Evolutionary conservation across 2,797 vertebrate species (phyloP), one percentile per base, ranked within the genome.

Genomic region (Characodon lateralis): DNA sequence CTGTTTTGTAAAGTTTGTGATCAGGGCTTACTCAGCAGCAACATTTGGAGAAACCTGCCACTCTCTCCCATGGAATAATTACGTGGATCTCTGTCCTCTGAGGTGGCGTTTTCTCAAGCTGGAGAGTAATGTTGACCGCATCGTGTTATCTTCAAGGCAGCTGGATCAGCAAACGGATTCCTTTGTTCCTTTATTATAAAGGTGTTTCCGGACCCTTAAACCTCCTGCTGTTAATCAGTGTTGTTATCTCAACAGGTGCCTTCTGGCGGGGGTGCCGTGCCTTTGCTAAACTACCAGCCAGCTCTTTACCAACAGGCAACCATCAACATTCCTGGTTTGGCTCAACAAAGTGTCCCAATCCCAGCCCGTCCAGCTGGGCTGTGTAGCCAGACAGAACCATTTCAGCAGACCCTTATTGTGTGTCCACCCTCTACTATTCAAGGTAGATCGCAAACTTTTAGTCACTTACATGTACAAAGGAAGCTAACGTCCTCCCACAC

Each of bases 401-500:
- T 98, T 95, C 98, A 99, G 86, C 98, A 99, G 89, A 99, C 98
- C 0, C 98, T 99, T 90, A 99, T 99, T 51, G 98, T 99, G 65
- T 99, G 98, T 90, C 98, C 98, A 68, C 96, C 98, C 83, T 94
- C 94, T 72, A 96, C 97, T 88, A 97, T 99, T 84, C 98, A 99
- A 92, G 97, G 98, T 99, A 94, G 94, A 28, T 16, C 24, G 13
- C 9, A 43, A 22, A 14, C 39, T 43, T 28, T 48, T 8, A 28
- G 41, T 3, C 24, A 26, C 66, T 39, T 39, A 4, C 31, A 65
- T 39, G 9, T 39, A 39, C 14, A 35, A 35, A 35, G 35, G 3
- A 35, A 35, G 35, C 46, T 48, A 48, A 14, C 13, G 16, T 51
- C 12, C 3, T 51, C 48, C 13, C 48, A 50, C 2, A 13, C 48